Evolutionary conservation across 2,888 invertebrate genomes (phyloP).

Genomic region (Epirrita christyi): DNA sequence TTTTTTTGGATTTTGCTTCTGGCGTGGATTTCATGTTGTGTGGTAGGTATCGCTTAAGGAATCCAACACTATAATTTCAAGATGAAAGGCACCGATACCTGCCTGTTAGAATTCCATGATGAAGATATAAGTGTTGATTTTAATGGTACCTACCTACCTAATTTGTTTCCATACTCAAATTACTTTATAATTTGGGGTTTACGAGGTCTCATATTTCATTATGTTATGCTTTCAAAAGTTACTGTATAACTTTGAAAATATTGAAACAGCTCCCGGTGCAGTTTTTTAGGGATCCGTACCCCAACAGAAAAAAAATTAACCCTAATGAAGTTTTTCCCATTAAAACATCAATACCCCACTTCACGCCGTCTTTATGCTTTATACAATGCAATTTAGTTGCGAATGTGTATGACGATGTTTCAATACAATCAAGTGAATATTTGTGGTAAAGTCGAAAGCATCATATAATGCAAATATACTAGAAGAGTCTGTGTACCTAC

Average conservation of each 20-base stretch:
- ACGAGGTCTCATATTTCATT: constrained; percentile 1
- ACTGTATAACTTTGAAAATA: not conserved
- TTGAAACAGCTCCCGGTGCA: too few species aligned
- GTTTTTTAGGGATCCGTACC: too few species aligned
- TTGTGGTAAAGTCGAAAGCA: not conserved
- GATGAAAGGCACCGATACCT: constrained; percentile 10
- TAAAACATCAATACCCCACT: too few species aligned
- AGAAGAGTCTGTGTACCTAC: too few species aligned
- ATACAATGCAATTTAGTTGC: constrained; percentile 36
- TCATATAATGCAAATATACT: not conserved
- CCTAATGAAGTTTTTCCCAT: too few species aligned
- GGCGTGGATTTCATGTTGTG: constrained; percentile 1
- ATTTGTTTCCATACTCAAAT: constrained; percentile 20
- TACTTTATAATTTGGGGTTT: constrained; percentile 23
- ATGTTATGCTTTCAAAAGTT: not conserved
- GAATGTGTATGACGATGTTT: not conserved
- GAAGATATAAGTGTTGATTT: constrained; percentile 22
- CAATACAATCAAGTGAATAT: not conserved
- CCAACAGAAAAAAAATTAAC: too few species aligned
- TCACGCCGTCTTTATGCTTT: too few species aligned
- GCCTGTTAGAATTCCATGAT: constrained; percentile 16
- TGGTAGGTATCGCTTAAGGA: not conserved
- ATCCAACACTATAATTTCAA: constrained; percentile 2
- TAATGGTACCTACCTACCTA: constrained; percentile 5
- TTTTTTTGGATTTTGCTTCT: not conserved